Evolutionary conservation across 1,140 invertebrate genomes (phyloP).

Genomic region (Anthonomus grandis): DNA sequence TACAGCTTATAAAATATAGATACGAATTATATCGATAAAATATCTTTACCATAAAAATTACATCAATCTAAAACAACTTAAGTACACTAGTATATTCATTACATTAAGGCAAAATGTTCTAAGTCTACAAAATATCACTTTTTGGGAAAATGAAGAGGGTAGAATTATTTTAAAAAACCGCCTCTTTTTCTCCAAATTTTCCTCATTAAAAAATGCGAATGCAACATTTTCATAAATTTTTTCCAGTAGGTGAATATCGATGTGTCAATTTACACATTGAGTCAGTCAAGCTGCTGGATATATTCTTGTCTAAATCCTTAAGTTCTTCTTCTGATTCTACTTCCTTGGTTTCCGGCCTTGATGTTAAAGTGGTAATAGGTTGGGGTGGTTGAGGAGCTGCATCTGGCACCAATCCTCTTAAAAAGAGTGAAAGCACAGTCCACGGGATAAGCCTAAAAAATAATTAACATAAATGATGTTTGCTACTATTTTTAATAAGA

Average conservation of each 20-base stretch:
- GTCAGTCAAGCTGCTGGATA: slow-evolving; percentile 14
- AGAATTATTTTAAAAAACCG: too few relatives aligned
- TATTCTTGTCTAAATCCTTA: slow-evolving; percentile 6
- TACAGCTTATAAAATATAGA: too few relatives aligned
- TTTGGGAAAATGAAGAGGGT: too few relatives aligned
- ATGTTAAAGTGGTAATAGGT: neutral
- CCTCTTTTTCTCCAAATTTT: too few relatives aligned
- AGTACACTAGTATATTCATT: too few relatives aligned
- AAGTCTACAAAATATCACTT: too few relatives aligned
- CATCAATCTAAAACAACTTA: too few relatives aligned
- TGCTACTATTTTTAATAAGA: neutral
- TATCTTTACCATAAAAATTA: too few relatives aligned
- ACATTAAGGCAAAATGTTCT: too few relatives aligned
- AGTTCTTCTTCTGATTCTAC: slow-evolving; percentile 2
- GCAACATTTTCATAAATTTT: slow-evolving; percentile 19
- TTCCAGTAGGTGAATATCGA: slow-evolving; percentile 13
- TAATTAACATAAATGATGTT: neutral
- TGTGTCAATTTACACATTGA: slow-evolving; percentile 17
- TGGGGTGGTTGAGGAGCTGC: slow-evolving; percentile 51
- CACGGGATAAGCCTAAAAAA: slow-evolving; percentile 62
- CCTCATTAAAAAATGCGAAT: too few relatives aligned
- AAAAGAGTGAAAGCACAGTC: slow-evolving; percentile 59
- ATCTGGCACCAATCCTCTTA: slow-evolving; percentile 63
- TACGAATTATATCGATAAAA: too few relatives aligned
- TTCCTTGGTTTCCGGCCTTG: slow-evolving; percentile 10